Evolutionary conservation across 1,140 invertebrate species (phyloP).

Genomic region (Cryptotermes secundus): DNA sequence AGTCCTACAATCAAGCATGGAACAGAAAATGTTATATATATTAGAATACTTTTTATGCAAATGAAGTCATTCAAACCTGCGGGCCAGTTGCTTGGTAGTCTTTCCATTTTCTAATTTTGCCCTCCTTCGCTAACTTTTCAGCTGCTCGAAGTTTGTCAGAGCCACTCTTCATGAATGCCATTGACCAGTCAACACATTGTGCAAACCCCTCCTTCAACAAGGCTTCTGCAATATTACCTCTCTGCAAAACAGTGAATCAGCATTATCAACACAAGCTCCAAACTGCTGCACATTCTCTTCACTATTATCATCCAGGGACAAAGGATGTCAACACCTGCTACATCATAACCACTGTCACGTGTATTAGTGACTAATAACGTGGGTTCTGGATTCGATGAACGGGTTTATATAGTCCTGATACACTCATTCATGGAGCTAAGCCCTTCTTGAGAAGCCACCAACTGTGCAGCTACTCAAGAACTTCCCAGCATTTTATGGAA

Average conservation of each 20-base stretch:
- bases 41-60: neutral
- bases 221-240: slow-evolving; percentile 92
- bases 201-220: slow-evolving; percentile 91
- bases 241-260: slow-evolving; percentile 50
- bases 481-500: too few species aligned
- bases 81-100: slow-evolving; percentile 64
- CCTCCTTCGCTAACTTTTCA: slow-evolving; percentile 86
- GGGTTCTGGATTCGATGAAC: too few species aligned
- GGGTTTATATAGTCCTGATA: too few species aligned
- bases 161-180: slow-evolving; percentile 80
- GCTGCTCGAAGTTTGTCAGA: slow-evolving; percentile 80
- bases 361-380: too few species aligned
- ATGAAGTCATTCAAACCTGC: slow-evolving; percentile 23
- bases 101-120: slow-evolving; percentile 84
- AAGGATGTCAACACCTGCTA: neutral
- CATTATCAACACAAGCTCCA: neutral
- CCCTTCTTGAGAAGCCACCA: too few species aligned
- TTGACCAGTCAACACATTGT: slow-evolving; percentile 96
- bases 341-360: too few species aligned
- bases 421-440: too few species aligned
- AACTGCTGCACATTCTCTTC: neutral
- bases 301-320: slow-evolving; percentile 19
- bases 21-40: neutral
- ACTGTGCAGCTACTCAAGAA: too few species aligned
- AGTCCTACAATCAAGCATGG: too few species aligned